Evolutionary conservation across 2,888 invertebrate genomes (phyloP), one percentile per base, ranked within the genome.

Genomic region (Taphrorychus bicolor): DNA sequence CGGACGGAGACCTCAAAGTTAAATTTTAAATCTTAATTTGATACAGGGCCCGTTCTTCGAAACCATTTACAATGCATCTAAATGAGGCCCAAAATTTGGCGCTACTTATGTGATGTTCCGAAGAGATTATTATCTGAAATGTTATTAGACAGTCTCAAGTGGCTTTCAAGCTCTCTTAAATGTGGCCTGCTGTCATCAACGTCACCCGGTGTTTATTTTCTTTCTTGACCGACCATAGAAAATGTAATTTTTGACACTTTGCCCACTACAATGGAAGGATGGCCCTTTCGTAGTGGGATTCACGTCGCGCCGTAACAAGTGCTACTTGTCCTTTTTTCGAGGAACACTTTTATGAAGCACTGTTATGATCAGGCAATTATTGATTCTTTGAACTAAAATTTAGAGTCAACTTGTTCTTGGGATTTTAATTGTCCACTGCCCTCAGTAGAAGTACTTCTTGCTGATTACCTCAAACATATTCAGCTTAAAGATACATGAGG

Each of bases 101-200:
- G 70, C 70, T 70, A 65, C 68, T 66, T 62, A 59, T 61, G 22
- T 24, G 48, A 69, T 60, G 69, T 61, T 57, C 58, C 48, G 16
- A 69, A 64, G 71, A 76, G 77, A 77, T 77, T 75, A 70, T 74
- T 75, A 77, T 77, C 77, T 75, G 74, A 74, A 76, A 75, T 73
- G 74, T 72, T 71, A 73, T 73, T 72, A 73, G 71, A 74, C 72
- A 70, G 74, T 75, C 75, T 76, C 73, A 71, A 75, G 76, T 77
- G 73, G 72, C 73, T 75, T 75, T 73, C 71, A 70, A 74, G 73
- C 66, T 71, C 73, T 75, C 71, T 72, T 71, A 74, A 67, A 70
- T 66, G 70, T 72, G 60, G 67, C 65, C 75, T 73, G 70, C 74
- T 76, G 76, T 76, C 76, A 75, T 73, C 75, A 69, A 65, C 69